Evolutionary conservation across 1,140 invertebrate species (phyloP).

Genomic region (Philopotamus ludificatus): DNA sequence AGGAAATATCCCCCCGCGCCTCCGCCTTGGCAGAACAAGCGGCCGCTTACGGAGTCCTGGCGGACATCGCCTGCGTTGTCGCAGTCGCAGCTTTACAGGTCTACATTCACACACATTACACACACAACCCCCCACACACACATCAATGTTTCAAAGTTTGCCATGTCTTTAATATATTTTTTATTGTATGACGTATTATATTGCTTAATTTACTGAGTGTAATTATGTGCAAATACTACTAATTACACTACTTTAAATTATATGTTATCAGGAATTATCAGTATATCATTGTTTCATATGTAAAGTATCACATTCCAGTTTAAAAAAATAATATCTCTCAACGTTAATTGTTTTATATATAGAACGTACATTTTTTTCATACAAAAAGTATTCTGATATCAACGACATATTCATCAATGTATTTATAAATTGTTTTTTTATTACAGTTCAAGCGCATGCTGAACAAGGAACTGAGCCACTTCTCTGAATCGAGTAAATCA

Average conservation of each 20-base stretch:
- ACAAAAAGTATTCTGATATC: no score
- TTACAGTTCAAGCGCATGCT: slow-evolving; percentile 99
- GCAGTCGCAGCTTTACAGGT: slow-evolving; percentile 36
- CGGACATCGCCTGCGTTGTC: slow-evolving; percentile 29
- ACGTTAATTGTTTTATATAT: background rate
- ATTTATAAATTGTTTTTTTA: slow-evolving; percentile 38
- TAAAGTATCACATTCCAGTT: no score
- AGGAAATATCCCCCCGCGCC: slow-evolving; percentile 11
- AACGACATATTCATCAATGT: no score
- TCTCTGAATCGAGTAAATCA: slow-evolving; percentile 97
- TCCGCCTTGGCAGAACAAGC: slow-evolving; percentile 24
- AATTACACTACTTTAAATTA: background rate
- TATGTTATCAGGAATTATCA: no score
- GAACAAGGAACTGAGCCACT: slow-evolving; percentile 98
- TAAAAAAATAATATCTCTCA: no score
- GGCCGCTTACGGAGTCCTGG: slow-evolving; percentile 31
- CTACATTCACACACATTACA: slow-evolving; percentile 1
- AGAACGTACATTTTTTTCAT: background rate
- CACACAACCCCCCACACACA: no score
- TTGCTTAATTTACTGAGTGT: no score
- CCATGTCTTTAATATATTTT: no score
- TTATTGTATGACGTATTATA: no score
- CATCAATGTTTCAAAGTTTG: no score
- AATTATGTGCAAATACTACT: background rate
- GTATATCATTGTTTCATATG: no score